phyloP scores from a whole-genome alignment of 1,140 invertebrate species.

The Trichonephila clavata region DNA sequence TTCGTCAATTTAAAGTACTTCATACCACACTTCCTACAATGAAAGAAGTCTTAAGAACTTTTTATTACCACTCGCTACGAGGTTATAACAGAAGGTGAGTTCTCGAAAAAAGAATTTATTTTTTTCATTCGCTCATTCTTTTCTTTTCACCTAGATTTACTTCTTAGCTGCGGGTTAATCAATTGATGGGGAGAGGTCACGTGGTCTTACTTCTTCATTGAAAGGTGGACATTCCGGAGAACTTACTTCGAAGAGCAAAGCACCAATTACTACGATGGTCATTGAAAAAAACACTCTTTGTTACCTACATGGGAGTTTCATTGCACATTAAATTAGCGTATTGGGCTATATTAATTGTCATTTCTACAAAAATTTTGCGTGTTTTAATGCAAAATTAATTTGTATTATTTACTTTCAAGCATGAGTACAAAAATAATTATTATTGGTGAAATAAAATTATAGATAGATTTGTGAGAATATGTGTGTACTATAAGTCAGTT shows the following conservation, averaged over 20 bases:
- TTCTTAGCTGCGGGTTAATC: background rate
- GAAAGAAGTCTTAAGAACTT: background rate
- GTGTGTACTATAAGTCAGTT: too few relatives aligned
- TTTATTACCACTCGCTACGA: background rate
- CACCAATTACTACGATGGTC: background rate
- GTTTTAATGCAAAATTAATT: background rate
- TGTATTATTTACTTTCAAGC: background rate
- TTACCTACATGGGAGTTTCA: background rate
- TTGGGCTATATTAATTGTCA: background rate
- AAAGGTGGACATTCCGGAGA: background rate
- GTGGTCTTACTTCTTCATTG: background rate
- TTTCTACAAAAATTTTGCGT: background rate
- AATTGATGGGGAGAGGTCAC: constrained; percentile 27
- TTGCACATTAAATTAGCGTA: background rate
- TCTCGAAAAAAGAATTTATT: background rate
- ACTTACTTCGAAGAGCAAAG: background rate
- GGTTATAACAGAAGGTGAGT: background rate
- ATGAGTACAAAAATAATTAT: too few relatives aligned
- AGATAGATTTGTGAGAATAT: too few relatives aligned
- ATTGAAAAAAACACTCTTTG: background rate
- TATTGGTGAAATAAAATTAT: too few relatives aligned
- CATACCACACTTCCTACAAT: background rate
- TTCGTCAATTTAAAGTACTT: background rate
- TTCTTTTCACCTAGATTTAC: constrained; percentile 20
- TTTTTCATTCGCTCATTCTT: background rate